Evolutionary conservation across 1,140 invertebrate genomes (phyloP).

Genomic region (Dermatophagoides farinae): DNA sequence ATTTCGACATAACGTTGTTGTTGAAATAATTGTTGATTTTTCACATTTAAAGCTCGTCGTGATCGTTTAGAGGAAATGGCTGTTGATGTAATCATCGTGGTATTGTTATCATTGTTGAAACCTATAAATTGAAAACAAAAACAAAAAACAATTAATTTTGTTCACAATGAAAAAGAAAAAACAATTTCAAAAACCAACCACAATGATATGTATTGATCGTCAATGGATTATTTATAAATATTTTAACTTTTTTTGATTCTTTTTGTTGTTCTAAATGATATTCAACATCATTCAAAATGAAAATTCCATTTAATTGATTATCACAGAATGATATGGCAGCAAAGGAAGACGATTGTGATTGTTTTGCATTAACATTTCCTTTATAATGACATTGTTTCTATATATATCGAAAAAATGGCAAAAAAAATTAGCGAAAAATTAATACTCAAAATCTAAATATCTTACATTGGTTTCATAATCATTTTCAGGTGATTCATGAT

Average conservation of each 20-base stretch:
- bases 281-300: slow-evolving; percentile 52
- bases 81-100: not conserved
- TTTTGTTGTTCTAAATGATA: slow-evolving; percentile 44
- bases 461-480: not conserved
- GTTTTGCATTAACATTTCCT: slow-evolving; percentile 44
- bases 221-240: not conserved
- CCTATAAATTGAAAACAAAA: not conserved
- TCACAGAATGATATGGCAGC: slow-evolving; percentile 66
- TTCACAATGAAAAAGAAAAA: not conserved
- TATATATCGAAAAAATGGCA: not conserved
- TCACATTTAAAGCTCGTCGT: slow-evolving; percentile 35
- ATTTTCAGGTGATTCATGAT: not conserved
- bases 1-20: slow-evolving; percentile 69
- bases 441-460: not conserved
- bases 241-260: slow-evolving; percentile 15
- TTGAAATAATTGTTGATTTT: slow-evolving; percentile 58
- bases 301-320: slow-evolving; percentile 49
- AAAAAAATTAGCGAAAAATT: slow-evolving; percentile 5
- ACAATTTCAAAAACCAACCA: slow-evolving; percentile 29
- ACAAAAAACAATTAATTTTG: not conserved
- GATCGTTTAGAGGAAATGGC: not conserved
- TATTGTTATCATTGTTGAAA: not conserved
- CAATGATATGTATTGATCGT: slow-evolving; percentile 28
- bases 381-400: slow-evolving; percentile 57
- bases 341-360: slow-evolving; percentile 36